Percentiles rank a stretch among this genome's conserved stretches.
Evolutionary conservation across 2,113 vertebrate species (phyloP).

Genomic region (Isichthys henryi): DNA sequence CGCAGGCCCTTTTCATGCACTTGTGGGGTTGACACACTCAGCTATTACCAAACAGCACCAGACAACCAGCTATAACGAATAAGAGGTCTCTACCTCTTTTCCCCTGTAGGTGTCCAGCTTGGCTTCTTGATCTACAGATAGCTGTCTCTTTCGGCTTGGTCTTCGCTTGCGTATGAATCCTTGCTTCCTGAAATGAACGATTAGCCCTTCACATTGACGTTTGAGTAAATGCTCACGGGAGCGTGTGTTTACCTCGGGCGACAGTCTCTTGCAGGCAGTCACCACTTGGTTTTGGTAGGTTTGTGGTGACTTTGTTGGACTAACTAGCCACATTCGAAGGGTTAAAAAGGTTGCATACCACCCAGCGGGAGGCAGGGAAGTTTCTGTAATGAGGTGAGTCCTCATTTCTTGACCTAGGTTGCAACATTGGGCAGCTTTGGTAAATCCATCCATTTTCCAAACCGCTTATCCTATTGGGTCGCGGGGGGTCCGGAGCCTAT

Average conservation of each 20-base stretch:
- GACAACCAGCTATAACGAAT: constrained; percentile 22
- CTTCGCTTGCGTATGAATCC: not conserved
- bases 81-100: constrained; percentile 16
- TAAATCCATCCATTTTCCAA: too few relatives aligned
- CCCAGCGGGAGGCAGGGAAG: not conserved
- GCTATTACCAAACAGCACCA: constrained; percentile 25
- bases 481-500: too few relatives aligned
- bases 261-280: not conserved
- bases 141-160: not conserved
- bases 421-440: not conserved
- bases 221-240: not conserved
- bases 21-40: constrained; percentile 22
- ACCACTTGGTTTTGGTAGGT: not conserved
- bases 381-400: not conserved
- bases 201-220: not conserved
- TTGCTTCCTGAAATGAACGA: not conserved
- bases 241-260: not conserved
- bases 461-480: too few relatives aligned
- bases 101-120: constrained; percentile 33
- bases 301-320: not conserved
- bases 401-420: not conserved
- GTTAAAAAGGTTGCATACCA: not conserved
- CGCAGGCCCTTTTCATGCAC: not conserved
- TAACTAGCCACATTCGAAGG: not conserved
- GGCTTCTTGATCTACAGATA: constrained; percentile 1